Evolutionary conservation across 2,888 invertebrate species (phyloP).

Genomic region (Epirrita christyi): DNA sequence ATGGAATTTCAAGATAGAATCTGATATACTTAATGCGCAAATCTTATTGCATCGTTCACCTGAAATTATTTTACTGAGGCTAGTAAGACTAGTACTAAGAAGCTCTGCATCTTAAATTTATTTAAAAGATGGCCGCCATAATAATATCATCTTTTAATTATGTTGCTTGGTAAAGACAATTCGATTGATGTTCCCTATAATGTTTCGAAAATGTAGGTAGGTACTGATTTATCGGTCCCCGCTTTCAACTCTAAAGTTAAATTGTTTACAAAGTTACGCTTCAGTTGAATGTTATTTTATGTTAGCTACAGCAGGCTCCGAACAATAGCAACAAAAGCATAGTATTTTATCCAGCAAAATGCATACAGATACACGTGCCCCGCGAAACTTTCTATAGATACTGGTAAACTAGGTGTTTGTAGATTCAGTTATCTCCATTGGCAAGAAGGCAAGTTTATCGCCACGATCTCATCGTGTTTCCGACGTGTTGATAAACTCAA

Average conservation of each 20-base stretch:
- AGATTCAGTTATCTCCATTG: conserved; percentile 44
- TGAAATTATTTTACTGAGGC: too few relatives aligned
- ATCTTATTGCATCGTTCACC: conserved; percentile 21
- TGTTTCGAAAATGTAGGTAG: not conserved
- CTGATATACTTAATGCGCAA: conserved; percentile 18
- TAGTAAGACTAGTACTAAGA: too few relatives aligned
- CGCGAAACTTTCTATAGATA: conserved; percentile 23
- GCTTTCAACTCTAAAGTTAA: conserved; percentile 21
- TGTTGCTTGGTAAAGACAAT: not conserved
- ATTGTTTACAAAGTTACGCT: conserved; percentile 25
- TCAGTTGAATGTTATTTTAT: conserved; percentile 20
- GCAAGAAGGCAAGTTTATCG: conserved; percentile 53
- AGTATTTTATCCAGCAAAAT: conserved; percentile 28
- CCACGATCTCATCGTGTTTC: conserved; percentile 54
- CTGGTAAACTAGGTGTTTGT: conserved; percentile 41
- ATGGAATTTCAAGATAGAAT: conserved; percentile 18
- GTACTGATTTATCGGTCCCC: not conserved
- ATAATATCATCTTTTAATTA: not conserved
- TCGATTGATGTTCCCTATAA: not conserved
- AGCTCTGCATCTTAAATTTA: too few relatives aligned
- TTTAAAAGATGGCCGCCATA: too few relatives aligned
- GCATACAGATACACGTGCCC: conserved; percentile 20
- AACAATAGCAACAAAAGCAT: conserved; percentile 21
- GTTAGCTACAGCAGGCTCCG: conserved; percentile 13
- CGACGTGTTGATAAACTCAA: conserved; percentile 54